Evolutionary conservation across 2,797 vertebrate species (phyloP), one percentile per base, ranked within the genome.

Genomic region (Bucorvus abyssinicus): DNA sequence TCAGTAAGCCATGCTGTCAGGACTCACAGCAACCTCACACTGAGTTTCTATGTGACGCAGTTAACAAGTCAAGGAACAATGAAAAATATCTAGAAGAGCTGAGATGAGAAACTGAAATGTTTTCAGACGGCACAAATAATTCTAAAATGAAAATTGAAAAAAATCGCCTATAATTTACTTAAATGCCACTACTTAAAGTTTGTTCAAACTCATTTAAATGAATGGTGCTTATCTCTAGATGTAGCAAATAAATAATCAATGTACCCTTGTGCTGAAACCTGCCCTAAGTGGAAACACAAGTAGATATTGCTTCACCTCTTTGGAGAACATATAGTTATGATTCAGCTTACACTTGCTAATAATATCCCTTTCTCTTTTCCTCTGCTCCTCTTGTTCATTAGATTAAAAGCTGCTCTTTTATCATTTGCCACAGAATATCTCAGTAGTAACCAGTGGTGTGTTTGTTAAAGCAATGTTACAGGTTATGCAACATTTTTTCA

Each of bases 341-440:
- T 90, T 95, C 94, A 88, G 82, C 74, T 94, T 89, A 83, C 60
- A 53, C 77, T 91, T 94, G 64, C 74, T 95, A 94, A 94, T 81
- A 96, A 74, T 61, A 86, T 34, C 74, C 64, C 34, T 42, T 69
- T 49, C 27, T 73, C 12, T 90, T 90, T 65, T 16, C 32, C 80
- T 27, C 86, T 60, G 36, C 40, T 82, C 40, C 45, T 91, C 80
- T 93, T 19, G 1, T 92, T 92, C 88, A 42, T 92, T 90, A 91
- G 82, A 91, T 95, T 94, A 94, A 96, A 88, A 63, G 57, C 61
- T 79, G 82, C 44, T 86, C 0, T 9, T 30, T 26, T 16, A 57
- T 42, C 17, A 49, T 92, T 80, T 92, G 76, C 68, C n/a, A 52
- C 20, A 19, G 60, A 76, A 24, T 85, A 84, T 83, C 95, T 95